Base-by-base conservation (phyloP, 2,888 invertebrate species). In the Drosophila planitibia region DNA sequence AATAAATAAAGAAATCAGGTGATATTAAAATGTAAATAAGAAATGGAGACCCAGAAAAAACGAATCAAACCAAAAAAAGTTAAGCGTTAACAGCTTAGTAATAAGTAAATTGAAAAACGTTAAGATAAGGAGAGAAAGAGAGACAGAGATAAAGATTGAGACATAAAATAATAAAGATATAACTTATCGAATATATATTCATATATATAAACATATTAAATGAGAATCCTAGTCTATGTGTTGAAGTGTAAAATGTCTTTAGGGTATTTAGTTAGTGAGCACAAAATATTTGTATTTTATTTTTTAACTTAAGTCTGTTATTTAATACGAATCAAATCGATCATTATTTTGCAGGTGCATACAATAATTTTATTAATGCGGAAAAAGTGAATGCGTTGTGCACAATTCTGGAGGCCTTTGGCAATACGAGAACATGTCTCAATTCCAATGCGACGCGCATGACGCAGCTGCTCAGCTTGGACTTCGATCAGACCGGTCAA, bases 401-500 rank as follows among this genome's bases (percentile, higher is more conserved):
- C 92, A 96, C 96, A 12, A 95, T 98, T 30, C 94, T 99, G 71
- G 98, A 99, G 92, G 96, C 97, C 9, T 98, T 99, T 93, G 98
- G 98, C 53, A 98, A 98, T 94, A 96, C 95, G 93, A 96, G 96
- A 89, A 98, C 98, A 1, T 95, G 96, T 52, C 95, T 97, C 88
- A 98, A 99, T 93, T 94, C 96, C 10, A 97, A 97, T 94, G 98
- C 98, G 16, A 97, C 98, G 0, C 95, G 98, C 62, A 98, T 97
- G 93, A 97, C 98, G 3, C 97, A 98, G 85, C 95, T 99, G n/a
- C 96, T 98, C 82, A 98, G 98, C 65, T 94, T 99, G 82, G 99
- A 99, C 93, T 98, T 98, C 93, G 99, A 99, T 94, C 97, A 98
- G 90, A 96, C 97, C 54, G 98, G 98, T 33, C 96, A 97, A 82